phyloP scores from a whole-genome alignment of 2,888 invertebrate species.

The Torymus aiolomorphi region DNA sequence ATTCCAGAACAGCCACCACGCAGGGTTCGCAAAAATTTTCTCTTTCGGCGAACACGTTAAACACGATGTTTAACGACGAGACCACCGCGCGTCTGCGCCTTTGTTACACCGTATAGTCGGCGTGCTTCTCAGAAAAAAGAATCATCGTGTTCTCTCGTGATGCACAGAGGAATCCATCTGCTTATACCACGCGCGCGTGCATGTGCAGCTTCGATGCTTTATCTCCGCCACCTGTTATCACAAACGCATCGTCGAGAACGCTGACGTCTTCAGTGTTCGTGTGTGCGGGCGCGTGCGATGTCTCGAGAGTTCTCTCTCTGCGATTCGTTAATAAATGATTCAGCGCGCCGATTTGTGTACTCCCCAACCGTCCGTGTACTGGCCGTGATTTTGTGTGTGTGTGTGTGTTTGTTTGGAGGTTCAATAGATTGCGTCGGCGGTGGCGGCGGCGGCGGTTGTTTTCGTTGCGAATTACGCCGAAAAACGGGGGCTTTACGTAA shows the following conservation, averaged over 20 bases:
- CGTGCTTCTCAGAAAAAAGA: too few species aligned
- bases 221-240: conserved; percentile 37
- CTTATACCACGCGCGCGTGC: conserved; percentile 12
- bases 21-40: too few species aligned
- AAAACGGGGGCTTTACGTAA: conserved; percentile 10
- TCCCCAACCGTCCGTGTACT: too few species aligned
- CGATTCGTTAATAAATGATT: conserved; percentile 15
- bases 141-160: too few species aligned
- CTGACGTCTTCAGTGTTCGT: conserved; percentile 2
- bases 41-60: too few species aligned
- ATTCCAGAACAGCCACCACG: too few species aligned
- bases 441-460: not conserved
- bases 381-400: not conserved
- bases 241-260: conserved; percentile 9
- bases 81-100: too few species aligned
- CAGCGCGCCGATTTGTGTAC: not conserved
- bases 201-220: not conserved
- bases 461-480: conserved; percentile 9
- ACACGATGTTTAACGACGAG: too few species aligned
- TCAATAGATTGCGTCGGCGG: not conserved
- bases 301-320: not conserved
- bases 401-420: not conserved
- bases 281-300: not conserved
- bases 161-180: not conserved
- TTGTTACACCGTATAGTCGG: too few species aligned